A percentile compares a stretch with the other conserved stretches of the same genome.
Conservation (phyloP, 2,113 vertebrate species). For the Paradoxurus hermaphroditus region DNA sequence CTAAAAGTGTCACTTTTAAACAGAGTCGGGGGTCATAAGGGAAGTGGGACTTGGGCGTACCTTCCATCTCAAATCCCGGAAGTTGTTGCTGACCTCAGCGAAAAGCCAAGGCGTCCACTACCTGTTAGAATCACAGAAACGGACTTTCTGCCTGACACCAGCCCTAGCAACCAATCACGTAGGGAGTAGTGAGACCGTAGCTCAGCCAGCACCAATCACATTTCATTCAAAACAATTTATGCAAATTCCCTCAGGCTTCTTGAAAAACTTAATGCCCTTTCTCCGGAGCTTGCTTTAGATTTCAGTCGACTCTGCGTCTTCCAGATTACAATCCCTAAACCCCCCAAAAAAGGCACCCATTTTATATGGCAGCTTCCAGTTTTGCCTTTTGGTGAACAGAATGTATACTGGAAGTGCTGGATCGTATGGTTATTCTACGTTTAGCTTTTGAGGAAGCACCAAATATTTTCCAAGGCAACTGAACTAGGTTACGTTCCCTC, state of each 20-base stretch:
- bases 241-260: neutral
- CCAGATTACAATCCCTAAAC: neutral
- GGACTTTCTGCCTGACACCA: neutral
- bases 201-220: neutral
- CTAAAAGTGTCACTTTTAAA: no score
- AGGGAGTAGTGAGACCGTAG: neutral
- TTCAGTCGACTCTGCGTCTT: neutral
- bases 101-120: neutral
- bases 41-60: no score
- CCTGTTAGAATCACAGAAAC: neutral
- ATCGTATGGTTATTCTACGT: neutral
- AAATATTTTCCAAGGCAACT: neutral
- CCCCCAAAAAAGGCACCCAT: neutral
- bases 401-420: neutral
- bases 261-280: neutral
- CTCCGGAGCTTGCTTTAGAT: neutral
- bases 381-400: no score
- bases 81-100: no score
- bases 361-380: no score
- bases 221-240: neutral
- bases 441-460: neutral
- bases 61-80: no score
- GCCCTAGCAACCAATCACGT: neutral
- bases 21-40: no score
- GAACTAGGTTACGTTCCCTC: neutral